Evolutionary conservation across 2,888 invertebrate genomes (phyloP), one percentile per base, ranked within the genome.

Genomic region (Brachyptera risi): DNA sequence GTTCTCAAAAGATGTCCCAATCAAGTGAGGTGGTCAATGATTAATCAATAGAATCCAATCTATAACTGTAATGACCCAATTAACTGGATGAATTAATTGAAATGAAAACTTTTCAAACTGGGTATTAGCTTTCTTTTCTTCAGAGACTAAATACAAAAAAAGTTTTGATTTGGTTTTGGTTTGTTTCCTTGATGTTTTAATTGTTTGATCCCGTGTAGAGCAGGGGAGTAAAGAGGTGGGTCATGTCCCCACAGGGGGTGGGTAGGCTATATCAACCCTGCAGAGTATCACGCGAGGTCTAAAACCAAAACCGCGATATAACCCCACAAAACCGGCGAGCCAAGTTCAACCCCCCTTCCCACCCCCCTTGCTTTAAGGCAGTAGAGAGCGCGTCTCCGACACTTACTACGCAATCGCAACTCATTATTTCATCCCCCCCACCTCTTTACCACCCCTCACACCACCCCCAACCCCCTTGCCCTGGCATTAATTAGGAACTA

Each of bases 391-490:
- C 27, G 44, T 42, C 57, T 58, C 47, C 56, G 49, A 61, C 60
- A 60, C 58, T 59, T 56, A 62, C 56, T 63, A 63, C 63, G 63
- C 63, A 63, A 63, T 63, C 63, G 63, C 63, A 63, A 60, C 60
- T 63, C 63, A 63, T 63, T 63, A 63, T 54, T 50, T 31, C 47
- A 47, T 56, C 62, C 7, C 27, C 57, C 23, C 42, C 42, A 3
- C 24, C 9, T 31, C 56, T 27, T 15, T 21, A 24, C 3, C 56
- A n/a, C n/a, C n/a, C n/a, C n/a, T n/a, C 50, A 3, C 56, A 23
- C 49, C 62, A 59, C 61, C 57, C 38, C 56, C 37, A 2, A 31
- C 56, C 56, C 58, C 58, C 19, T 35, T 27, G 7, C 49, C 54
- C 23, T 42, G 37, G 63, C 63, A 63, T 63, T 63, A 63, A 63